phyloP scores from a whole-genome alignment of 2,113 vertebrate genomes.

The Apaloderma vittatum region DNA sequence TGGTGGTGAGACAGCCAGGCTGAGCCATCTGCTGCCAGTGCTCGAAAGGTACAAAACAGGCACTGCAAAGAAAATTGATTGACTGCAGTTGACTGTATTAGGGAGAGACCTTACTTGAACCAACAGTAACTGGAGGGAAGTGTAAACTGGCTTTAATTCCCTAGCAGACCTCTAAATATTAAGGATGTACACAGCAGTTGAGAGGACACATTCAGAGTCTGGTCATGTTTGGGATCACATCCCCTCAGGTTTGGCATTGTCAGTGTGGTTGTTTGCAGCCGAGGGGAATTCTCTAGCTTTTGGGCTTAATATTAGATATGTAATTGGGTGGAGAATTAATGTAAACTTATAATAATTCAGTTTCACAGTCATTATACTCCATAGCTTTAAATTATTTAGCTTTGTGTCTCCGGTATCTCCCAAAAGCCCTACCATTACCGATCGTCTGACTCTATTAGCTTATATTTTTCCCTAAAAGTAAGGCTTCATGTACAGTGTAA shows the following conservation, averaged over 20 bases:
- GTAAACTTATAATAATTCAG: slow-evolving; percentile 60
- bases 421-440: slow-evolving; percentile 36
- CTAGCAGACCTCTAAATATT: slow-evolving; percentile 36
- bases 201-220: background rate
- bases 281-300: slow-evolving; percentile 16
- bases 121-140: slow-evolving; percentile 26
- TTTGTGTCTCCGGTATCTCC: slow-evolving; percentile 48
- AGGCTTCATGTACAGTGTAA: slow-evolving; percentile 56
- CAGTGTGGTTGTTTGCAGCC: background rate
- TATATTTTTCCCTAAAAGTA: slow-evolving; percentile 68
- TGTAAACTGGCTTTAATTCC: slow-evolving; percentile 53
- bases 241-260: background rate
- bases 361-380: slow-evolving; percentile 46
- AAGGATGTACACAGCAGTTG: slow-evolving; percentile 29
- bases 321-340: slow-evolving; percentile 63
- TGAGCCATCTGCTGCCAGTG: slow-evolving; percentile 39
- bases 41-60: slow-evolving; percentile 35
- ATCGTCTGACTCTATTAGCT: slow-evolving; percentile 55
- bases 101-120: slow-evolving; percentile 53
- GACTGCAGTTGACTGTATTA: slow-evolving; percentile 32
- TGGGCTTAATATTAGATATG: slow-evolving; percentile 26
- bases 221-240: slow-evolving; percentile 4
- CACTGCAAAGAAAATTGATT: slow-evolving; percentile 20
- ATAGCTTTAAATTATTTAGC: slow-evolving; percentile 63
- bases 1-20: background rate